Percentiles rank a stretch among this genome's conserved stretches.
These are phyloP conservation scores for Spilosoma lubricipeda DNA, from an alignment of 2,888 invertebrate species.

Conservation along the genomic window DNA sequence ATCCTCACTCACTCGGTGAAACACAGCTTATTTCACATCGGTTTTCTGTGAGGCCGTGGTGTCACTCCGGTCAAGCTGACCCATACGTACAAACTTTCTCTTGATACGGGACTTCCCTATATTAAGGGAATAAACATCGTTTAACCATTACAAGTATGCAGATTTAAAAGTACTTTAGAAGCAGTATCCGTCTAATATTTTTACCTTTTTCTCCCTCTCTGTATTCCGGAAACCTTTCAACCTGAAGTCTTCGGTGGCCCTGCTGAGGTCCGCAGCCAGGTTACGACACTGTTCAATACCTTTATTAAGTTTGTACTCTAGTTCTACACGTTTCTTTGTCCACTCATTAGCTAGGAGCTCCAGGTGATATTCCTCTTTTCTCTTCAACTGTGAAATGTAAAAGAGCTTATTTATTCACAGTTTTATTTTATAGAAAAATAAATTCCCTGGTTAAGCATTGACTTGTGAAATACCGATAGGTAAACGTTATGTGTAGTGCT, in stretches of 20 bases:
- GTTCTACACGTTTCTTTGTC: conserved; percentile 81
- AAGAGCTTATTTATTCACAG: background rate
- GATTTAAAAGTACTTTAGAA: too few species aligned
- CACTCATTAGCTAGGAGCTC: conserved; percentile 86
- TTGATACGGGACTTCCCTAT: too few species aligned
- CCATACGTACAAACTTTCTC: too few species aligned
- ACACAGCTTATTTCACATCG: too few species aligned
- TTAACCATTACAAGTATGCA: too few species aligned
- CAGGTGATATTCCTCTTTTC: conserved; percentile 86
- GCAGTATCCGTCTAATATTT: background rate
- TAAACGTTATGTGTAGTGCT: background rate
- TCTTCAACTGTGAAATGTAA: conserved; percentile 74
- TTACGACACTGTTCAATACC: conserved; percentile 88
- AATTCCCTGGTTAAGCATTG: too few species aligned
- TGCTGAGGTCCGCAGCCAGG: conserved; percentile 86
- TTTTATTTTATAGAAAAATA: too few species aligned
- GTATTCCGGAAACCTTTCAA: conserved; percentile 80
- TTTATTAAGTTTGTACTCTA: conserved; percentile 85
- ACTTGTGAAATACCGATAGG: background rate
- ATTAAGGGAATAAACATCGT: too few species aligned
- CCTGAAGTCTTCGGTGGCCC: conserved; percentile 87
- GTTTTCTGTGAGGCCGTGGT: too few species aligned
- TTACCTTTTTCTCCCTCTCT: conserved; percentile 84
- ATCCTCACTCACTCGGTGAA: too few species aligned
- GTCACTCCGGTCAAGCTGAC: too few species aligned